Conservation (phyloP, 2,113 vertebrate genomes). For the Oncorhynchus nerka region DNA sequence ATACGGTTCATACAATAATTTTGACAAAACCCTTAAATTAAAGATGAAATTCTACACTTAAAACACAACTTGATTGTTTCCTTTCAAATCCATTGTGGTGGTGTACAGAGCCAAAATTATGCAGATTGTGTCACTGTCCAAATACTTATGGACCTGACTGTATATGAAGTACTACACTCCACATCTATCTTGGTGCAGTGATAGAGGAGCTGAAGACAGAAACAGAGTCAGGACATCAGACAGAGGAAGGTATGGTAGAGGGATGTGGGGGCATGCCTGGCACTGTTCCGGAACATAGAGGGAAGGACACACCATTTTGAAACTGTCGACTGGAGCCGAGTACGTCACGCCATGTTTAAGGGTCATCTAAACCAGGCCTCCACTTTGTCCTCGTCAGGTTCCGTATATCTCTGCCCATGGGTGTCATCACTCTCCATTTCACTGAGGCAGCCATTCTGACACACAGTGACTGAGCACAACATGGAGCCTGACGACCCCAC, state of each 20-base stretch:
- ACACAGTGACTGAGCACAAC: constrained; percentile 52
- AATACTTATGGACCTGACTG: too few species aligned
- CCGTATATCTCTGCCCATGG: not conserved
- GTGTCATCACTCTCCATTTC: constrained; percentile 69
- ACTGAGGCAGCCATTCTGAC: constrained; percentile 46
- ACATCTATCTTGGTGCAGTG: not conserved
- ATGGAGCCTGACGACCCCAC: constrained; percentile 18
- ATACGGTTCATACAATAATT: too few species aligned
- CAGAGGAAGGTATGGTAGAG: not conserved
- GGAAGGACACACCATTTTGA: constrained; percentile 48
- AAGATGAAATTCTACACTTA: too few species aligned
- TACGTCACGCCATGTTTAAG: constrained; percentile 55
- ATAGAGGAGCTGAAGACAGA: constrained; percentile 22
- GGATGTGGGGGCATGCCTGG: constrained; percentile 14
- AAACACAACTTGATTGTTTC: too few species aligned
- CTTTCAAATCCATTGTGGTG: too few species aligned
- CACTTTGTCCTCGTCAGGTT: constrained; percentile 43
- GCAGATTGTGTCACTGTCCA: too few species aligned
- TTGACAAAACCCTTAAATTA: too few species aligned
- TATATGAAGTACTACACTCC: constrained; percentile 26
- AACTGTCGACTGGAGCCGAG: constrained; percentile 59
- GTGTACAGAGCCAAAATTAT: too few species aligned
- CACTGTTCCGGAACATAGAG: constrained; percentile 18
- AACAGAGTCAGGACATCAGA: constrained; percentile 26
- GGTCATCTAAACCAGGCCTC: constrained; percentile 61